A percentile compares a stretch with the other conserved stretches of the same genome.
Conservation (phyloP, 2,888 invertebrate species). For the Cecidostiba fungosa region DNA sequence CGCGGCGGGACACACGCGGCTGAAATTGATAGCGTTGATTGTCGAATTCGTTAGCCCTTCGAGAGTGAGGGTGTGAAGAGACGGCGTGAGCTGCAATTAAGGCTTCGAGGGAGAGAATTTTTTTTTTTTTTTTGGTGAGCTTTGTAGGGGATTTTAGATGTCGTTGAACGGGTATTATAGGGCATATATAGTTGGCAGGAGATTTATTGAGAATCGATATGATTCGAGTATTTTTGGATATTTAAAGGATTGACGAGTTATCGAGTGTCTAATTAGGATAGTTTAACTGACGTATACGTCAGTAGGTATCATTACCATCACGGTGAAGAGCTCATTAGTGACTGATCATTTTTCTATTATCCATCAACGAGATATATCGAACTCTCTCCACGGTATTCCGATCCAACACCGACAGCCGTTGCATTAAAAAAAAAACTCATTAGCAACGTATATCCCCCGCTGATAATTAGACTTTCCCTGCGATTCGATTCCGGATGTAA, state of each 20-base stretch:
- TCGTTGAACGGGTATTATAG: neutral
- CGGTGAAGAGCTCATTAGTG: neutral
- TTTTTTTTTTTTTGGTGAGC: conserved; percentile 3
- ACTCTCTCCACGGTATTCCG: neutral
- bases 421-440: neutral
- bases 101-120: neutral
- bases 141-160: neutral
- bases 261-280: neutral
- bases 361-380: neutral
- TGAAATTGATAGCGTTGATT: conserved; percentile 74
- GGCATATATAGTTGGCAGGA: neutral
- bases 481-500: neutral
- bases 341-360: conserved; percentile 8
- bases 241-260: no score
- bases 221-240: neutral
- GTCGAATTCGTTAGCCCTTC: conserved; percentile 66
- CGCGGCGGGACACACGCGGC: conserved; percentile 50
- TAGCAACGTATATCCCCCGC: neutral
- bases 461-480: neutral
- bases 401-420: neutral
- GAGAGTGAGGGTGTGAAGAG: neutral
- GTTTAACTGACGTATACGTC: neutral
- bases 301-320: neutral
- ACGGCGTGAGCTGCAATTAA: conserved; percentile 16
- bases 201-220: neutral